Base-by-base conservation (phyloP, 2,888 invertebrate genomes). In the Gortyna flavago region DNA sequence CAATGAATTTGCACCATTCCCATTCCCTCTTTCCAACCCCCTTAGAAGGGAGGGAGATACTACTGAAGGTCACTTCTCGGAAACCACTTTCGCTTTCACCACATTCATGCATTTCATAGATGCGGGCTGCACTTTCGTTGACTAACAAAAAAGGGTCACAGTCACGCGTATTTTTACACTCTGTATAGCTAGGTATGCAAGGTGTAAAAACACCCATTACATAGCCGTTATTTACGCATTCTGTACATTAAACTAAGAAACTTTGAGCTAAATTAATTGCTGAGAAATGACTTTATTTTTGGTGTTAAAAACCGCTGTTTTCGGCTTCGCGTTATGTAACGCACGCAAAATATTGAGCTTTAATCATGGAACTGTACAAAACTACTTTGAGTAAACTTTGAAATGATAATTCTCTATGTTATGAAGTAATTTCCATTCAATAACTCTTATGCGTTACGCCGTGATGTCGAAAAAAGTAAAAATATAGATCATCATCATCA, bases 61-160 rank as follows among this genome's bases (percentile, higher is more conserved):
- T 67, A 44, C 21, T 71, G 67, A 83, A 78, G 69, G 62, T 48
- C 67, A 71, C 57, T 48, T 25, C n/a, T 62, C 41, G 71, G 16
- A 29, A 66, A 35, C 25, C 4, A 68, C 84, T 81, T 68, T 81
- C 62, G 13, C 67, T 81, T 78, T 83, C 84, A 59, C 21, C n/a
- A 2, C 71, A 68, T 78, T 80, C 79, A 83, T 77, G 71, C 57
- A 76, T 64, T 64, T 57, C 64, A n/a, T n/a, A 62, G 8, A 65
- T 57, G 57, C n/a, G 16, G n/a, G 38, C 13, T 75, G 79, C 82
- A 80, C 48, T 75, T 62, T 67, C 16, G 41, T 67, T 44, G 57
- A 61, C 66, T 38, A 7, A 0, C 0, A 1, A 21, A 38, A 2
- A 11, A 6, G 25, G 41, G 77, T 32, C 21, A 64, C 8, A 72